Percentiles rank a stretch among this genome's conserved stretches.
These are phyloP conservation scores for Epizoanthus illoricatus DNA, from an alignment of 92 coral and sea anemone species.

Conservation along the genomic window DNA sequence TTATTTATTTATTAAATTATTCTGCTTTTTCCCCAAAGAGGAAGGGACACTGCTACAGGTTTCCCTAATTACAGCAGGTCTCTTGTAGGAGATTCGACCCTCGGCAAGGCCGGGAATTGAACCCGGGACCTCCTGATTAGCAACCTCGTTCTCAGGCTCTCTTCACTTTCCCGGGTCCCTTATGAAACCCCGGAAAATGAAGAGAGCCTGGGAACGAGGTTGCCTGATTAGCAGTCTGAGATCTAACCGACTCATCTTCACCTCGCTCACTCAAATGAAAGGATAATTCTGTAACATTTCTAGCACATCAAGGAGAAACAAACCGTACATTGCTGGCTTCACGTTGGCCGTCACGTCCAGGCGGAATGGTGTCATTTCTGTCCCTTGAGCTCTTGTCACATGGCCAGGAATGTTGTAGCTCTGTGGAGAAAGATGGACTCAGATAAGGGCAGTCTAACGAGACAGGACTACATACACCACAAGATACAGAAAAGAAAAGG, in stretches of 20 bases:
- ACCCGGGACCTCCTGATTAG: background rate
- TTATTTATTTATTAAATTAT: too few relatives aligned
- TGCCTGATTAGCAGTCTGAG: background rate
- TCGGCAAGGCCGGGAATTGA: too few relatives aligned
- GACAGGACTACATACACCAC: background rate
- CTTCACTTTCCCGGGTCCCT: too few relatives aligned
- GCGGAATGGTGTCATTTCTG: conserved; percentile 81
- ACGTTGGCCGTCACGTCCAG: conserved; percentile 85
- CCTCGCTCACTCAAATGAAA: too few relatives aligned
- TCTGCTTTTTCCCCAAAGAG: too few relatives aligned
- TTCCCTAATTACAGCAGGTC: too few relatives aligned
- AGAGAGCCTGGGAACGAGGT: too few relatives aligned
- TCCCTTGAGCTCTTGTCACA: conserved; percentile 70
- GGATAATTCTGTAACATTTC: background rate
- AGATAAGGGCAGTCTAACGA: background rate
- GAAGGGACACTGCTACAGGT: too few relatives aligned
- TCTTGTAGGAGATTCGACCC: too few relatives aligned
- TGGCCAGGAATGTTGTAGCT: conserved; percentile 60
- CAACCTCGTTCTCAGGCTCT: too few relatives aligned
- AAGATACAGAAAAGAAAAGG: too few relatives aligned
- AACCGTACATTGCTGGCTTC: conserved; percentile 86
- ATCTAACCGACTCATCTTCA: background rate
- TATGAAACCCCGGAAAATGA: too few relatives aligned
- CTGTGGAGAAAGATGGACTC: conserved; percentile 40
- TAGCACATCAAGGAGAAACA: background rate